Evolutionary conservation across 1,140 invertebrate genomes (phyloP), one percentile per base, ranked within the genome.

Genomic region (Akabosia matsudoensis): DNA sequence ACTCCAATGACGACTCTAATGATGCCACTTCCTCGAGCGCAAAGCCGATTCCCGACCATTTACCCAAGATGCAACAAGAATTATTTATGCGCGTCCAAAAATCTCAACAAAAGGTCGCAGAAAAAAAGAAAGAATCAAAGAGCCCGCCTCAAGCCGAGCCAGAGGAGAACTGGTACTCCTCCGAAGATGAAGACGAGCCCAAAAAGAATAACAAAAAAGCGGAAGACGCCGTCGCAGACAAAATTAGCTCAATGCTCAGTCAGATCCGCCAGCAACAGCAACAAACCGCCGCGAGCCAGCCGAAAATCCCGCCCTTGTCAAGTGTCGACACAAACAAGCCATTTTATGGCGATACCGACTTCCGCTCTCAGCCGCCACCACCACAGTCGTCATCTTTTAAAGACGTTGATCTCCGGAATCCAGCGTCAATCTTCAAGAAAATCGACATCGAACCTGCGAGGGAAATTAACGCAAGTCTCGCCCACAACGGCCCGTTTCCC

Each of bases 401-500:
- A 14, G 81, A 82, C 33, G 45, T 81, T 31, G 81, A 81, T 71
- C 64, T 82, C 22, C 70, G 81, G 72, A 67, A 52, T 30, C 30
- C 61, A 33, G 30, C 26, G 18, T 76, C 24, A 54, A 45, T 37
- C 18, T 79, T 79, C 52, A 79, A 79, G 71, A 77, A 56, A 18
- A 37, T 76, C 1, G 89, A 92, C 76, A 93, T 93, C 79, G 88
- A 91, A 22, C 92, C 93, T 1, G 92, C 93, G 33, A 92, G 89
- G 0, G 93, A 95, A 86, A 94, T 95, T 74, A 91, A 94, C 82
- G 93, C 91, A 4, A 92, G 92, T 14, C 87, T 92, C 33, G 89
- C 88, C 33, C 91, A 90, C 70, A 92, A 94, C 85, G 88, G 89
- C 0, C 91, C 90, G 0, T 89, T 93, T 33, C 79, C 84, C 0